Evolutionary conservation across 1,140 invertebrate genomes (phyloP).

Genomic region (Stegodyphus dumicola): DNA sequence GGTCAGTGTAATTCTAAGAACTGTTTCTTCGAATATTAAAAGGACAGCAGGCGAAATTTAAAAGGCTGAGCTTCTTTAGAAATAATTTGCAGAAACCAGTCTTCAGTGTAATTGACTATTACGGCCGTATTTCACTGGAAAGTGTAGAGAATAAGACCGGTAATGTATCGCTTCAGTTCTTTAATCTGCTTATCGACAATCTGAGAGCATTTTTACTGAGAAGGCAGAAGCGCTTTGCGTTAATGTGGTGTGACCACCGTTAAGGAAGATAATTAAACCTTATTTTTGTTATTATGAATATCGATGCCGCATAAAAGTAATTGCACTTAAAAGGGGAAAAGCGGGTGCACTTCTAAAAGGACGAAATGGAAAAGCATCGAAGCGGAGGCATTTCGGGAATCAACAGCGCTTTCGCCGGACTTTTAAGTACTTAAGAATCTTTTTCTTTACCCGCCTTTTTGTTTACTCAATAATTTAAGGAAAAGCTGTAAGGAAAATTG

Average conservation of each 20-base stretch:
- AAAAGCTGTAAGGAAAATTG: no score
- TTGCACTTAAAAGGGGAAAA: background rate
- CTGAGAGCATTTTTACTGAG: slow-evolving; percentile 35
- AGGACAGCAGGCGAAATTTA: background rate
- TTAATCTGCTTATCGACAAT: slow-evolving; percentile 41
- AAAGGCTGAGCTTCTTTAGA: background rate
- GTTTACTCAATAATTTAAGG: no score
- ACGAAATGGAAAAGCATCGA: background rate
- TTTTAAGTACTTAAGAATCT: no score
- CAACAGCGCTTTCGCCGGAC: no score
- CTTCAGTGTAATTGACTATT: background rate
- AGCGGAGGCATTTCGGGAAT: background rate
- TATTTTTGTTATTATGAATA: background rate
- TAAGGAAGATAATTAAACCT: slow-evolving; percentile 30
- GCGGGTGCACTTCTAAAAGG: background rate
- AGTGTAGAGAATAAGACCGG: background rate
- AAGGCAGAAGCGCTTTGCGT: background rate
- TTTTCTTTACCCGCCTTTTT: no score
- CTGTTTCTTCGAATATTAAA: background rate
- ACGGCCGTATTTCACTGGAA: background rate
- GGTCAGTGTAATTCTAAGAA: no score
- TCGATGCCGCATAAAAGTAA: background rate
- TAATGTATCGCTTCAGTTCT: background rate
- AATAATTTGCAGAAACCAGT: background rate
- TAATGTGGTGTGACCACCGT: slow-evolving; percentile 37